Conservation (phyloP, 2,797 vertebrate genomes). For the Morus bassanus region DNA sequence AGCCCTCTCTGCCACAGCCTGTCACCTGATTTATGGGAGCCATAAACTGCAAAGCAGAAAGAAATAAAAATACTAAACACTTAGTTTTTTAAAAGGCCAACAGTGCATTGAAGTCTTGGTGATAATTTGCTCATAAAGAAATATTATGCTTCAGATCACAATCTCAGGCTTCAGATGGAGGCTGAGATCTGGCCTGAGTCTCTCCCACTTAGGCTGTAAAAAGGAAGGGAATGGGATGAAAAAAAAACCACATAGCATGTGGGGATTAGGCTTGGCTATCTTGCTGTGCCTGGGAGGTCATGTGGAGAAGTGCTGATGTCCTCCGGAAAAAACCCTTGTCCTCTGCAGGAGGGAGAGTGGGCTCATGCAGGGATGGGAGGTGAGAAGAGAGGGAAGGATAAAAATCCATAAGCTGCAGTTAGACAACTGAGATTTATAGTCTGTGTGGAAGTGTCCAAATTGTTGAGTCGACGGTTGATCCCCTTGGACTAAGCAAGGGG, state of each 20-base stretch:
- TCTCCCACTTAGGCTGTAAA: background rate
- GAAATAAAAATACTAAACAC: conserved; percentile 61
- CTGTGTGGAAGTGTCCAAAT: background rate
- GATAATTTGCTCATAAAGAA: conserved; percentile 63
- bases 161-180: background rate
- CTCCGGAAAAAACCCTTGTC: background rate
- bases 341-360: background rate
- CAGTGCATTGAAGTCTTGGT: conserved; percentile 16
- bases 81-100: conserved; percentile 47
- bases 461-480: background rate
- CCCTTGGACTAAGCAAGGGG: background rate
- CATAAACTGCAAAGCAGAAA: conserved; percentile 53
- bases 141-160: conserved; percentile 47
- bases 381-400: background rate
- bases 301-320: background rate
- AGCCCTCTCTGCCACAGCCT: background rate
- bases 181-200: background rate
- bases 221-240: background rate
- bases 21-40: conserved; percentile 46
- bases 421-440: background rate
- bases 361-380: background rate
- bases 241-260: background rate
- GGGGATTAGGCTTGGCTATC: background rate
- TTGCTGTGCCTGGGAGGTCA: background rate
- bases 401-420: background rate